Conservation (phyloP, 2,797 vertebrate genomes). For the Notamacropus eugenii region DNA sequence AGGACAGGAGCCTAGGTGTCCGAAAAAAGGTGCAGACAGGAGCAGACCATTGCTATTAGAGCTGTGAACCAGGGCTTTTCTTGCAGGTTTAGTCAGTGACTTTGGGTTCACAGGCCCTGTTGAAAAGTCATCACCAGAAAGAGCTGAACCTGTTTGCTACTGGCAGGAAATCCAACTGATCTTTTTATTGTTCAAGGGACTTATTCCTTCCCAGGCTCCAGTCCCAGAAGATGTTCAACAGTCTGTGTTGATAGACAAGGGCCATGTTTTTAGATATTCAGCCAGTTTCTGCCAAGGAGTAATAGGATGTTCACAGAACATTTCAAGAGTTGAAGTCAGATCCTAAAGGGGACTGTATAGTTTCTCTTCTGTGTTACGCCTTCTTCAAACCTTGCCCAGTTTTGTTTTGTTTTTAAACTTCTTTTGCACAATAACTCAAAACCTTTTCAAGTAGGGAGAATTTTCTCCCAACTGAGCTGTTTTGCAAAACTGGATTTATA, state of each 20-base stretch:
- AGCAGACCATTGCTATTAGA: not conserved
- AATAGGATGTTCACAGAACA: not conserved
- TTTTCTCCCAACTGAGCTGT: not conserved
- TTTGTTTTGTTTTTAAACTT: not conserved
- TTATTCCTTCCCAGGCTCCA: not conserved
- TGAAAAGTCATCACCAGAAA: not conserved
- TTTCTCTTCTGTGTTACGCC: not conserved
- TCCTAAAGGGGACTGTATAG: not conserved
- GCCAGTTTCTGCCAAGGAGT: not conserved
- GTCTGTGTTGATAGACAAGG: not conserved
- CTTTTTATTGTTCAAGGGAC: not conserved
- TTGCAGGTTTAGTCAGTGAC: not conserved
- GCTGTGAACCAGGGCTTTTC: not conserved
- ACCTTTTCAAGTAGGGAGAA: not conserved
- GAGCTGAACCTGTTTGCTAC: not conserved
- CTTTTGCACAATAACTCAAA: not conserved
- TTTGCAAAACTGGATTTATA: not conserved
- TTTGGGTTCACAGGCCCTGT: not conserved
- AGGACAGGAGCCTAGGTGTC: conserved; percentile 1
- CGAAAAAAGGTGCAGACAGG: conserved; percentile 24
- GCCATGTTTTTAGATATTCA: not conserved
- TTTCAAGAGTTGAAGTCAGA: not conserved
- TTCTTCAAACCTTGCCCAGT: not conserved
- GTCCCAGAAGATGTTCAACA: not conserved
- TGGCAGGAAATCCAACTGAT: not conserved